Evolutionary conservation across 2,113 vertebrate genomes (phyloP).

Genomic region (Lasiurus cinereus): DNA sequence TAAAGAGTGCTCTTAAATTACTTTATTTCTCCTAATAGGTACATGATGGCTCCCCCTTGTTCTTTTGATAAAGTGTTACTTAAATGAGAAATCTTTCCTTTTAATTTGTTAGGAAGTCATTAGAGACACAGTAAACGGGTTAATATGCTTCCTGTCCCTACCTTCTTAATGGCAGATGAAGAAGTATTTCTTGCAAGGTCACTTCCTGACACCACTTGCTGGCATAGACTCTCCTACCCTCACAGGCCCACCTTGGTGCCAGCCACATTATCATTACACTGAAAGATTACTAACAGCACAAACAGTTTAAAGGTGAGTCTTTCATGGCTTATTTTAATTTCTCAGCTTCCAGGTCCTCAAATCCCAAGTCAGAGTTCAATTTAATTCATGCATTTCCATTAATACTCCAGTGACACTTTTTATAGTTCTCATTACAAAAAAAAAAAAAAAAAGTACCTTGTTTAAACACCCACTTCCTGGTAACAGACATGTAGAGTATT

Average conservation of each 20-base stretch:
- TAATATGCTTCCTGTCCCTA: background rate
- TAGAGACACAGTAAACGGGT: background rate
- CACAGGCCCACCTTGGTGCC: background rate
- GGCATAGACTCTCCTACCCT: background rate
- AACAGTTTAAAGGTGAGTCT: background rate
- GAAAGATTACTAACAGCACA: background rate
- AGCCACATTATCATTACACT: background rate
- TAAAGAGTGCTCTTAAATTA: background rate
- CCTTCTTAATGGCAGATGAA: background rate
- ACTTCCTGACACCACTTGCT: background rate
- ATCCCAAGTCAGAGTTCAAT: background rate
- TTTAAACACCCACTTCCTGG: background rate
- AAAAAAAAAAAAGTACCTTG: background rate
- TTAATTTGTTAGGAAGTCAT: background rate
- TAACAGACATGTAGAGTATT: background rate
- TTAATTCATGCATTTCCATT: background rate
- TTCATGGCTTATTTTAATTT: constrained; percentile 6
- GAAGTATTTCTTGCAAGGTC: background rate
- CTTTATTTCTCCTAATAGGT: constrained; percentile 25
- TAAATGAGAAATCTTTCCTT: constrained; percentile 14
- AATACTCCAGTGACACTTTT: background rate
- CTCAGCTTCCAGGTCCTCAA: constrained; percentile 4
- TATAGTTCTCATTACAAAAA: background rate
- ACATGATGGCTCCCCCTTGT: background rate
- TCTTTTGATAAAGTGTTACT: background rate